phyloP scores from a whole-genome alignment of 2,113 vertebrate species.

The Pseudopodoces humilis region DNA sequence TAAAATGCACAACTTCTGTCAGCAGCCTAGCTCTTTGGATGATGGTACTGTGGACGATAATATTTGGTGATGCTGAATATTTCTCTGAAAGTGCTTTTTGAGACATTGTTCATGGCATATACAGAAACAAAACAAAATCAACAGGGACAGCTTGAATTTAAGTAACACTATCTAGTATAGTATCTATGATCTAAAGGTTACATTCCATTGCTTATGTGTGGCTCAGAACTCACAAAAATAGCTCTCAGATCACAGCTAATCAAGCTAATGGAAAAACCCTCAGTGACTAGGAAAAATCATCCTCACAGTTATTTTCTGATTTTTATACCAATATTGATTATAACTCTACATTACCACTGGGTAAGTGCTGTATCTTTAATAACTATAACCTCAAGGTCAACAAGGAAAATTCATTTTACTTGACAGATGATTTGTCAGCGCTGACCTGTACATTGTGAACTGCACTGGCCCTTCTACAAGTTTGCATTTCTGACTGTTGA shows the following conservation, averaged over 20 bases:
- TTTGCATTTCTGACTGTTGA: not conserved
- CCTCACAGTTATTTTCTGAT: not conserved
- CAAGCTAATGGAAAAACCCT: not conserved
- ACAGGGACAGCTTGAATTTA: constrained; percentile 27
- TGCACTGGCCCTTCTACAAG: accelerated
- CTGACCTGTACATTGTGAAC: not conserved
- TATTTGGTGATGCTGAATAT: not conserved
- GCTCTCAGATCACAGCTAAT: not conserved
- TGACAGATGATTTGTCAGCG: constrained; percentile 1
- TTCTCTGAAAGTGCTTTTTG: not conserved
- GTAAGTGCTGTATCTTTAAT: not conserved
- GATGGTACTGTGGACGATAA: not conserved
- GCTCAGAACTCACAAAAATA: constrained; percentile 17
- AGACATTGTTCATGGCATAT: not conserved
- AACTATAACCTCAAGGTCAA: not conserved
- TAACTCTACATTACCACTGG: not conserved
- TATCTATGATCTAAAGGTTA: constrained; percentile 35
- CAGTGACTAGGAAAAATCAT: not conserved
- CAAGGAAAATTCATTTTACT: not conserved
- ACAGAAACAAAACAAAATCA: constrained; percentile 18
- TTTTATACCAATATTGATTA: not conserved
- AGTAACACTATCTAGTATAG: not conserved
- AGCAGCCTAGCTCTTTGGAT: not conserved
- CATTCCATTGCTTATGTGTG: not conserved
- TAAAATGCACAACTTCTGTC: not conserved